Evolutionary conservation across 2,797 vertebrate species (phyloP).

Genomic region (Sternotherus odoratus): DNA sequence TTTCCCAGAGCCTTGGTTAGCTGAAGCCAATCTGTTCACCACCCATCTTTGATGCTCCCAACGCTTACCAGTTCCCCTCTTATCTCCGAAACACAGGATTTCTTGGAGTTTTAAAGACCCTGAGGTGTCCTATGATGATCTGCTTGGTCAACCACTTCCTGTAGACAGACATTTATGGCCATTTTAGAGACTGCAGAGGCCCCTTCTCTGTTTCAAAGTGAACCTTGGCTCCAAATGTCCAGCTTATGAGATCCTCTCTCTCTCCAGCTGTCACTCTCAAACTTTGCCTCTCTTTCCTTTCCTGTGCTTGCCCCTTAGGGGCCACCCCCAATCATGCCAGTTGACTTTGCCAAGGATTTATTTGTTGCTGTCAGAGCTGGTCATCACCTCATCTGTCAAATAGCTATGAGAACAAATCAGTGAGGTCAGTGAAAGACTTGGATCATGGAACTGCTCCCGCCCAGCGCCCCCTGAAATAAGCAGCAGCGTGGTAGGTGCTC

Average conservation of each 20-base stretch:
- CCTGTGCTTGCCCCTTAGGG: neutral
- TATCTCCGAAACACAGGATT: conserved; percentile 69
- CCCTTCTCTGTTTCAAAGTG: conserved; percentile 54
- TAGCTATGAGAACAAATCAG: neutral
- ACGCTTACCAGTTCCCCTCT: conserved; percentile 63
- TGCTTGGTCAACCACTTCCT: conserved; percentile 72
- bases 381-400: neutral
- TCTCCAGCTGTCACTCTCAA: conserved; percentile 14
- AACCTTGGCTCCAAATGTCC: conserved; percentile 52
- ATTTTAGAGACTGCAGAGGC: conserved; percentile 68
- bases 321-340: neutral
- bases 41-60: conserved; percentile 45
- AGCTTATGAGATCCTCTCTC: conserved; percentile 49
- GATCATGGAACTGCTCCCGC: neutral
- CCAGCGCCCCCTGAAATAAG: neutral
- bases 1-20: conserved; percentile 52
- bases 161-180: conserved; percentile 74
- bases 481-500: neutral
- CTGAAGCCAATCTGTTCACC: neutral
- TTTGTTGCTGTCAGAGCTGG: neutral
- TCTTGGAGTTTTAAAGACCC: conserved; percentile 71
- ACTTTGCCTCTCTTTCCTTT: neutral
- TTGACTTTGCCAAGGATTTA: neutral
- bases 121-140: conserved; percentile 56
- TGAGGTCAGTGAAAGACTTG: neutral